Percentiles rank a stretch among this genome's conserved stretches.
These are phyloP conservation scores for Vulpes lagopus DNA, from an alignment of 2,113 vertebrate species.

Conservation along the genomic window DNA sequence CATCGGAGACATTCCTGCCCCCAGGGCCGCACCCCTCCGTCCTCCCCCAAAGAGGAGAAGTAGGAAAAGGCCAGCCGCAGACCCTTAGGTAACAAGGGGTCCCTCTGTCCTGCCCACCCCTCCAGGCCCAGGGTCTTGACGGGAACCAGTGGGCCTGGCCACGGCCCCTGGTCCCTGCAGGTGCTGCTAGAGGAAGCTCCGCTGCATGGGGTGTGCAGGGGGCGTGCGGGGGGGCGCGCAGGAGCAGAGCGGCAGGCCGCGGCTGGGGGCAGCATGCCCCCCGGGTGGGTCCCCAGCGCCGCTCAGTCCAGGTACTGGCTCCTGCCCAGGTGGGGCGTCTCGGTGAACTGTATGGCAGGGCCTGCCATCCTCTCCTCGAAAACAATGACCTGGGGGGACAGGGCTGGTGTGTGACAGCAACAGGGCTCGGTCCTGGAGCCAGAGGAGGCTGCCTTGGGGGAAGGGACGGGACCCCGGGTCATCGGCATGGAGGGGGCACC, in stretches of 20 bases:
- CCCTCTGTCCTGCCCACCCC: neutral
- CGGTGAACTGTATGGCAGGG: conserved; percentile 90
- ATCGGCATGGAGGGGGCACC: neutral
- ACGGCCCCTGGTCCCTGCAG: no score
- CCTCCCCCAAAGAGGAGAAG: neutral
- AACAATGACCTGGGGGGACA: conserved; percentile 90
- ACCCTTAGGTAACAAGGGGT: neutral
- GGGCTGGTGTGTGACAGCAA: neutral
- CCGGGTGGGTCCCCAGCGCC: no score
- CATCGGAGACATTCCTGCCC: neutral
- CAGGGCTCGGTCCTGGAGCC: neutral
- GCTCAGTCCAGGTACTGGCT: conserved; percentile 87
- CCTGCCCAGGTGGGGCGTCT: conserved; percentile 92
- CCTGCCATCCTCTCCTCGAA: conserved; percentile 94
- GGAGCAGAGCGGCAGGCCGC: neutral
- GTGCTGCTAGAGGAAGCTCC: no score
- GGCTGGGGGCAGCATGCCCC: no score
- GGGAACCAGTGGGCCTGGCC: neutral
- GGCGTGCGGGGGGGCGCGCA: no score
- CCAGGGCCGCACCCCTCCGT: neutral
- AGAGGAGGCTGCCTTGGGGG: neutral
- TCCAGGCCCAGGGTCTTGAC: neutral
- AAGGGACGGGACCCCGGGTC: neutral
- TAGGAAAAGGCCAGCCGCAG: neutral
- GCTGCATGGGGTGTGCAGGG: neutral